A percentile compares a stretch with the other conserved stretches of the same genome.
These are phyloP conservation scores for Drosophila imparisetae DNA, from an alignment of 2,888 invertebrate genomes.

Conservation along the genomic window DNA sequence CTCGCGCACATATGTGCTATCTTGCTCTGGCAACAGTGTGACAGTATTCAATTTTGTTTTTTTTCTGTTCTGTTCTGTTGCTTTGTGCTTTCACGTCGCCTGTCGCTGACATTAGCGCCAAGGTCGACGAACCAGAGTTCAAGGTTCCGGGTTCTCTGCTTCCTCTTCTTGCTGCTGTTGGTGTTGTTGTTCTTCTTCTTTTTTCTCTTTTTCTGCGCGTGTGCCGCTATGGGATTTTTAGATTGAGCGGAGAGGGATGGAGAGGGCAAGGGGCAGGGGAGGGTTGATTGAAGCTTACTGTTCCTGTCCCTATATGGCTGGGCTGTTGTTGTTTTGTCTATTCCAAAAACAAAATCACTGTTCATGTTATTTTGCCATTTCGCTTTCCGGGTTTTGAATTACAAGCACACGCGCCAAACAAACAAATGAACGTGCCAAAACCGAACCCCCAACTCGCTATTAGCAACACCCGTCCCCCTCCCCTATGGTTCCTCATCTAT, in stretches of 20 bases:
- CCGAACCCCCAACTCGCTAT: not conserved
- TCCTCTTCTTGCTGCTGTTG: constrained; percentile 3
- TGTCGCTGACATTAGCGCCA: constrained; percentile 82
- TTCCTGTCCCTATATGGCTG: constrained; percentile 21
- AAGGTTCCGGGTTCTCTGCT: constrained; percentile 73
- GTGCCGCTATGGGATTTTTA: constrained; percentile 23
- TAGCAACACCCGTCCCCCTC: not conserved
- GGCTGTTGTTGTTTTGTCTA: constrained; percentile 45
- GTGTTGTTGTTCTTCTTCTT: constrained; percentile 3
- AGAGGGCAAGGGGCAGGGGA: not conserved
- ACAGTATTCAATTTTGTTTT: constrained; percentile 9
- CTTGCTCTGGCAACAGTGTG: constrained; percentile 2
- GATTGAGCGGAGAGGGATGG: constrained; percentile 8
- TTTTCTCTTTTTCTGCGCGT: constrained; percentile 40
- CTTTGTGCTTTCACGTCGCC: constrained; percentile 64
- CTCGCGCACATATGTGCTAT: not conserved
- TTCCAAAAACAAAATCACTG: constrained; percentile 35
- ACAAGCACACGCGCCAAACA: constrained; percentile 71
- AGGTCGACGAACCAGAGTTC: constrained; percentile 85
- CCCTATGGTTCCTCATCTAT: not conserved
- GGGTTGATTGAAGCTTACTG: constrained; percentile 8
- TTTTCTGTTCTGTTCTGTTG: constrained; percentile 17
- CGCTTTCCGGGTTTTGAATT: constrained; percentile 76
- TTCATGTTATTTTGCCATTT: constrained; percentile 74
- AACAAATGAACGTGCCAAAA: constrained; percentile 58